These are phyloP conservation scores for Meteorus colon DNA, from an alignment of 2,888 invertebrate genomes.

Conservation along the genomic window DNA sequence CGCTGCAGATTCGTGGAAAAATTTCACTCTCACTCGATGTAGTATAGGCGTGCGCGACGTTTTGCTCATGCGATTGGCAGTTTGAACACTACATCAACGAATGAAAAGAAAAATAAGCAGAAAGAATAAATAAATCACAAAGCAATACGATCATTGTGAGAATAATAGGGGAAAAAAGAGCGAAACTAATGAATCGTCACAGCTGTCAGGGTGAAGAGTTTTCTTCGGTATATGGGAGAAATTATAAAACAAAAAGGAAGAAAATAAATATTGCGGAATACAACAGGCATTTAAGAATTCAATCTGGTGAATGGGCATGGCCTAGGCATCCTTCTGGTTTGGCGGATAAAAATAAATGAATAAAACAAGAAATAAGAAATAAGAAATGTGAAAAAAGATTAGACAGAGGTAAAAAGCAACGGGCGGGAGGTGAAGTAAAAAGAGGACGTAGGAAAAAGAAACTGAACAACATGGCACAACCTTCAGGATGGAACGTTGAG, in stretches of 20 bases:
- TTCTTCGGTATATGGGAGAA: constrained; percentile 18
- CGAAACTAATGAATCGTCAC: constrained; percentile 39
- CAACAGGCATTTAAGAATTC: constrained; percentile 17
- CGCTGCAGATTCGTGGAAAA: constrained; percentile 33
- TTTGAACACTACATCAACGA: neutral
- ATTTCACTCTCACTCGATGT: constrained; percentile 27
- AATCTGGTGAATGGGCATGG: constrained; percentile 6
- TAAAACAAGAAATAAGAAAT: constrained; percentile 23
- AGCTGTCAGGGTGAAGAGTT: constrained; percentile 37
- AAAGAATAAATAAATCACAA: constrained; percentile 10
- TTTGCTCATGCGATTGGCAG: neutral
- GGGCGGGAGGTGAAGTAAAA: constrained; percentile 12
- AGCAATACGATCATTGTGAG: neutral
- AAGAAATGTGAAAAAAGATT: constrained; percentile 17
- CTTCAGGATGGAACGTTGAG: constrained; percentile 37
- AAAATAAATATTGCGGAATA: neutral
- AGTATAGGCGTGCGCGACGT: neutral
- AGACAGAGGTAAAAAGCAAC: neutral
- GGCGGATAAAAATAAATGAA: constrained; percentile 25
- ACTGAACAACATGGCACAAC: constrained; percentile 26
- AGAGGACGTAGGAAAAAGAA: neutral
- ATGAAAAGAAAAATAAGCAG: neutral
- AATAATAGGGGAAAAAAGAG: neutral
- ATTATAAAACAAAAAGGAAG: neutral
- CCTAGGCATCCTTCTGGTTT: constrained; percentile 35